Evolutionary conservation across 1,140 invertebrate species (phyloP).

Genomic region (Caenorhabditis tropicalis): DNA sequence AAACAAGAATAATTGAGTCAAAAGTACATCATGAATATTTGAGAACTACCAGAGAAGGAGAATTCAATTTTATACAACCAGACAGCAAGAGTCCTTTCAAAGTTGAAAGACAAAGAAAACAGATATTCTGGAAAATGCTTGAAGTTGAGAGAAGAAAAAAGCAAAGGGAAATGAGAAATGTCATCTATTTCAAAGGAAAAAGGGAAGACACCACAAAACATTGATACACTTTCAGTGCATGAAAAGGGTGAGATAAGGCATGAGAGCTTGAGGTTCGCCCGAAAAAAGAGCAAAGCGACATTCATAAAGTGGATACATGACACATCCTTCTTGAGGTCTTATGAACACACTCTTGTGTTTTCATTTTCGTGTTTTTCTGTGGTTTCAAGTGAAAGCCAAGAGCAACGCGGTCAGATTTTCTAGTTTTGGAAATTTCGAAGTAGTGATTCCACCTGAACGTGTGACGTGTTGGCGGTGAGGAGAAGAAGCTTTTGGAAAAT

Average conservation of each 20-base stretch:
- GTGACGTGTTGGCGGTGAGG: neutral
- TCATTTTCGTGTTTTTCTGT: neutral
- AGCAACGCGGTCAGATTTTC: neutral
- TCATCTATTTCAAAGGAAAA: slow-evolving; percentile 34
- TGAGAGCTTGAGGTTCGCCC: neutral
- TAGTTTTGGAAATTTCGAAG: too few relatives aligned
- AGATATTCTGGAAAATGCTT: neutral
- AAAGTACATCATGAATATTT: too few relatives aligned
- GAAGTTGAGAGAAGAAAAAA: neutral
- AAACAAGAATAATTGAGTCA: too few relatives aligned
- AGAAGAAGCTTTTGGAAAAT: neutral
- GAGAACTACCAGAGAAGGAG: too few relatives aligned
- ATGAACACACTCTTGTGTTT: neutral
- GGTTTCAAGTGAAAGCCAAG: neutral
- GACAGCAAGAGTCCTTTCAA: too few relatives aligned
- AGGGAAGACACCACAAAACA: slow-evolving; percentile 18
- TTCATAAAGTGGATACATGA: slow-evolving; percentile 31
- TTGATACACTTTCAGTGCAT: slow-evolving; percentile 22
- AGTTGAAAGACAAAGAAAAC: neutral
- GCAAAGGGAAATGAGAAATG: slow-evolving; percentile 8
- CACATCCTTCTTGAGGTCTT: neutral
- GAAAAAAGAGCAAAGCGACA: neutral
- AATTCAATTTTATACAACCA: too few relatives aligned
- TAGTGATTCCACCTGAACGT: neutral
- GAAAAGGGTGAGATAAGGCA: slow-evolving; percentile 20